Conservation (phyloP, 37 sponge, comb jelly and placozoan species). For the Hormiphora californensis region DNA sequence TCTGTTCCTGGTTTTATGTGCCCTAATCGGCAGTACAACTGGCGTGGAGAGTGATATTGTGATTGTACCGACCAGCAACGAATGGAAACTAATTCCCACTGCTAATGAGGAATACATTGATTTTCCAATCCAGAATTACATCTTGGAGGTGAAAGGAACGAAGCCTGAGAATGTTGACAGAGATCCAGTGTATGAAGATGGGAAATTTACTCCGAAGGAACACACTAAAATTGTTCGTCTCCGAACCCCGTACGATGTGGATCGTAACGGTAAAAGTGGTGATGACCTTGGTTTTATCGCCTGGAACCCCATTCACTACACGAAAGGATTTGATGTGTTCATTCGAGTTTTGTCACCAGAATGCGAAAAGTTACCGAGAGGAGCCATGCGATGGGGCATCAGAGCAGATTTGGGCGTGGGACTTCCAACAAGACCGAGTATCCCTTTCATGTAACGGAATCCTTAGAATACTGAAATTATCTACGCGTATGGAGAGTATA, state of each 20-base stretch:
- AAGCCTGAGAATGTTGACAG: background rate
- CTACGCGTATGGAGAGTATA: no score
- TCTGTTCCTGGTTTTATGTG: no score
- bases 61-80: no score
- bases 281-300: background rate
- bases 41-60: no score
- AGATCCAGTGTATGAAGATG: background rate
- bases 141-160: background rate
- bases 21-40: no score
- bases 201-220: background rate
- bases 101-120: no score
- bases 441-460: background rate
- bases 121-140: background rate
- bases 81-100: no score
- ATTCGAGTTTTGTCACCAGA: no score
- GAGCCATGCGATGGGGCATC: constrained; percentile 18
- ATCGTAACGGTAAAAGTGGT: no score
- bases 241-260: no score
- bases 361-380: no score
- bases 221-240: background rate
- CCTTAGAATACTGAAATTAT: no score
- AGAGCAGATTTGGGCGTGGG: constrained; percentile 49
- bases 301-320: background rate
- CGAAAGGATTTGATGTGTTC: background rate
- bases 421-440: background rate